Conservation (phyloP, 2,797 vertebrate species). For the Euphonia xanthogaster region DNA sequence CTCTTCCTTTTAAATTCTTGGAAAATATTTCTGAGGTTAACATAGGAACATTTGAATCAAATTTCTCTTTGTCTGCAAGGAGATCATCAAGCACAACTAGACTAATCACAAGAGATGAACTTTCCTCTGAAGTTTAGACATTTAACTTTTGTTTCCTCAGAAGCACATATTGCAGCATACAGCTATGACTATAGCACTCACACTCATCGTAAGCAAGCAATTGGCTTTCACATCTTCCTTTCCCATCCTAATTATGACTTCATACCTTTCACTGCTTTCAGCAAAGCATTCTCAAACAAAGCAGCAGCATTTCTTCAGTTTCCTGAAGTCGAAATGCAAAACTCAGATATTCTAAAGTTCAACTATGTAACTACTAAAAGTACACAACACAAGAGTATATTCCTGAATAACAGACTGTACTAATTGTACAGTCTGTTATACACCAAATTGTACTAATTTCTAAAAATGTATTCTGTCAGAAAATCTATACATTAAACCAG, state of each 20-base stretch:
- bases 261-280: not conserved
- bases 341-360: not conserved
- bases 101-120: not conserved
- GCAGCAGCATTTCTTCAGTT: not conserved
- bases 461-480: not conserved
- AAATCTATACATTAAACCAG: not conserved
- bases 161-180: not conserved
- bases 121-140: not conserved
- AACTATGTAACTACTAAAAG: not conserved
- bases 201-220: not conserved
- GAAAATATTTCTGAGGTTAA: constrained; percentile 59
- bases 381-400: not conserved
- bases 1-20: constrained; percentile 61
- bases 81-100: not conserved
- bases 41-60: not conserved
- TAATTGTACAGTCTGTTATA: too few relatives aligned
- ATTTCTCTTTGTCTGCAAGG: not conserved
- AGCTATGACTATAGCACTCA: not conserved
- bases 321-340: not conserved
- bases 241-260: not conserved
- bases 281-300: not conserved
- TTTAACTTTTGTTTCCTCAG: not conserved
- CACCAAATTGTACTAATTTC: not conserved
- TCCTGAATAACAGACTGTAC: not conserved
- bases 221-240: not conserved